Evolutionary conservation across 2,113 vertebrate species (phyloP), one percentile per base, ranked within the genome.

Genomic region (Nerophis lumbriciformis): DNA sequence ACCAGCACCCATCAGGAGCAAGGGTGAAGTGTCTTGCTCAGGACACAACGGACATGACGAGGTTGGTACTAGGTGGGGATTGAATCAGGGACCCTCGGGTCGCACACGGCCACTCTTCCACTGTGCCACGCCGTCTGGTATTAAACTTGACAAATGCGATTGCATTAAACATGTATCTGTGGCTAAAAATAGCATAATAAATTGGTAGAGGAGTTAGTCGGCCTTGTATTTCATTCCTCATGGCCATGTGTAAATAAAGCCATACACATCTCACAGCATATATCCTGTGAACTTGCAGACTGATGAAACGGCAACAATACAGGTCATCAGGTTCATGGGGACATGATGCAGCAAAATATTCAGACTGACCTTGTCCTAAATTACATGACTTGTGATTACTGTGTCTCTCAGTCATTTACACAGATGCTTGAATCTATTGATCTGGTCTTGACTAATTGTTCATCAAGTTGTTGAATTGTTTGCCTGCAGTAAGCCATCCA

Each of bases 161-260:
- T 66, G 67, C 82, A 85, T 87, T 66, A 87, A 85, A 87, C 83
- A 86, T 78, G 82, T 75, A 81, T 73, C 73, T 8, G 13, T 42
- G 70, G 57, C 85, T 84, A 85, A 88, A 87, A 83, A 88, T 85
- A 88, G 83, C 81, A 75, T 81, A 73, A 81, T 87, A 75, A 81
- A 88, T 85, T 61, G 86, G 66, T 86, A 80, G 85, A 78, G 63
- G 44, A 74, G 9, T 11, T 73, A 63, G 69, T 48, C 49, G 0
- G 63, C 64, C 68, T 63, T 69, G 47, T 69, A 65, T 65, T 69
- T 52, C 64, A 69, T 73, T 73, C 71, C 63, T 0, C 68, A n/a
- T 66, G 4, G 44, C 55, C 62, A 5, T 1, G 13, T 42, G 8
- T 42, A 42, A 42, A 53, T 49, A 5, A 15, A 42, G 47, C 39